Evolutionary conservation across 2,797 vertebrate species (phyloP), one percentile per base, ranked within the genome.

Genomic region (Pseudochirops corinnae): DNA sequence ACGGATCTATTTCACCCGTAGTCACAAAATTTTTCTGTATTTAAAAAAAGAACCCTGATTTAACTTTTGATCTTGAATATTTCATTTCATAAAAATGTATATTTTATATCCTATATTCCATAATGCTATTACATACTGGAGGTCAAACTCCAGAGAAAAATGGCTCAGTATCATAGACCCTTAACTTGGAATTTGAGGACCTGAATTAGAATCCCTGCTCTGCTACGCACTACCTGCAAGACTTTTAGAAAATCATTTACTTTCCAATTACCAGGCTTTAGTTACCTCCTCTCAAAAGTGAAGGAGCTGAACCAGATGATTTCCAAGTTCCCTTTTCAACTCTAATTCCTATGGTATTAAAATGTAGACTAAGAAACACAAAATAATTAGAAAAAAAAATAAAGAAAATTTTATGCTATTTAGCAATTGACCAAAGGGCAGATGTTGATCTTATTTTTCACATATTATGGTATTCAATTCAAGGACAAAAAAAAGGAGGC

Each of bases 1-100:
- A 98, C 94, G 98, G 98, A 97, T 97, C 96, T 96, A 98, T 95
- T 97, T 99, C 98, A 95, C 29, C 97, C 82, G 97, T 91, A 98
- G 98, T 98, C n/a, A 97, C 91, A 94, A 98, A 98, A 92, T 99
- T 99, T 99, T 99, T 99, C 99, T 99, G 98, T 26, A 97, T 96
- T 92, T 94, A 95, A 96, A 97, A 98, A 96, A 90, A 97, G 6
- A 91, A 96, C 97, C 1, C 39, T 46, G 97, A 97, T 26, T 91
- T 96, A 94, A 96, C 55, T 97, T 93, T 1, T 31, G 95, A 95
- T 82, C 56, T 93, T 95, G 93, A 97, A 94, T 90, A 53, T 56
- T 55, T 55, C 29, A 18, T 95, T 96, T 93, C 57, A 96, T 60
- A 57, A 96, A 96, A 93, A 21, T 92, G 1, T 94, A 62, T 60